Evolutionary conservation across 2,888 invertebrate species (phyloP), one percentile per base, ranked within the genome.

Genomic region (Agrochola litura): DNA sequence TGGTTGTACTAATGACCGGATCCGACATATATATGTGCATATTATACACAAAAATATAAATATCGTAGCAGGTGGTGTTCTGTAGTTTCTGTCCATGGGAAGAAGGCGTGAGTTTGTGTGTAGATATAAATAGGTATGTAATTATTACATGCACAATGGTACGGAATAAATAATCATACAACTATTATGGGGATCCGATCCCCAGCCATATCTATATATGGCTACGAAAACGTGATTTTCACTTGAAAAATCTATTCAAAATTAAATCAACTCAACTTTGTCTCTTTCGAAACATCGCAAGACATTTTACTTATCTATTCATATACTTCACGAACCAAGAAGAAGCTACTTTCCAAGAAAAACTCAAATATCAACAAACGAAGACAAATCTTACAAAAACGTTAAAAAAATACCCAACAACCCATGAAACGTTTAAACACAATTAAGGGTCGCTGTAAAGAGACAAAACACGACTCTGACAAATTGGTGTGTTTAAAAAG

Each of bases 391-490:
- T 72, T 22, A 72, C 25, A 72, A 77, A 68, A 84, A 68, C 41
- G 16, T 73, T 54, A 73, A 77, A 82, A 19, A 52, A 79, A 77
- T 70, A 76, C 61, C 25, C 76, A 81, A 82, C 79, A 82, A 81
- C 54, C 68, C 86, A 87, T 80, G 74, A 88, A 85, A 77, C 86
- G 66, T 86, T 88, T 88, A 86, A 73, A 79, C 82, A 76, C 75
- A 87, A 88, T 87, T 89, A 89, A 83, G 78, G 54, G 65, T 46
- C 60, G 72, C 79, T 67, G 52, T 79, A 82, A 75, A 79, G 75
- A 76, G 66, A 86, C 79, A 85, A 85, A 85, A 87, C 70, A 76
- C 61, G 54, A 60, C 68, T 60, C 63, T 66, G 80, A 87, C 80
- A 89, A 86, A 88, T 87, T 88, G 77, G 74, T 80, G 56, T 74